A percentile compares a stretch with the other conserved stretches of the same genome.
phyloP scores from a whole-genome alignment of 2,888 invertebrate species.

The Drosophila cyrtoloma region DNA sequence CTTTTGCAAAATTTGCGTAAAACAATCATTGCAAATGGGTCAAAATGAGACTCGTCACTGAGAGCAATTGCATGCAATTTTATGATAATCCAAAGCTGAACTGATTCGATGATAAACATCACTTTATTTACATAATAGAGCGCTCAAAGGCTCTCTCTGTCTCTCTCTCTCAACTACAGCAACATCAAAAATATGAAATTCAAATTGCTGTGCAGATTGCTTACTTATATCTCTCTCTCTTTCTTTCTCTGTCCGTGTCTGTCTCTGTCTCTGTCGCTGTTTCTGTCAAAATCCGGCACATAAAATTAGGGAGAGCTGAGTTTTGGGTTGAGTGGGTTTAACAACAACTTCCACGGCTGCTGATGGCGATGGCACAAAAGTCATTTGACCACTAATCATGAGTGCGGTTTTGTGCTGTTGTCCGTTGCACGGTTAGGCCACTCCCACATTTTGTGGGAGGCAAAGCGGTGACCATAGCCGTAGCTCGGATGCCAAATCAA shows the following conservation, averaged over 20 bases:
- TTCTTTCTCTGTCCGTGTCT: neutral
- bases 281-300: constrained; percentile 22
- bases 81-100: neutral
- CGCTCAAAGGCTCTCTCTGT: neutral
- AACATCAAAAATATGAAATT: constrained; percentile 29
- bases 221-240: neutral
- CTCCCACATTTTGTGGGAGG: constrained; percentile 18
- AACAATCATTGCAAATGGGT: neutral
- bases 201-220: constrained; percentile 11
- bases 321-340: neutral
- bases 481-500: constrained; percentile 12
- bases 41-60: neutral
- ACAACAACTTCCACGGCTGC: constrained; percentile 21
- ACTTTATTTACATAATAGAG: constrained; percentile 1
- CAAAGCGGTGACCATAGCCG: constrained; percentile 24
- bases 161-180: constrained; percentile 1
- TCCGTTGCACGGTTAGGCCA: constrained; percentile 41
- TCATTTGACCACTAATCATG: constrained; percentile 78
- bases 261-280: neutral
- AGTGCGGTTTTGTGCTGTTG: constrained; percentile 58
- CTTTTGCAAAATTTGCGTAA: neutral
- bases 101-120: neutral
- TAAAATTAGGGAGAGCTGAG: constrained; percentile 1
- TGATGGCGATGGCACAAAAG: constrained; percentile 52
- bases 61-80: neutral